Conservation (phyloP, 2,888 invertebrate species). For the Torymus auratus region DNA sequence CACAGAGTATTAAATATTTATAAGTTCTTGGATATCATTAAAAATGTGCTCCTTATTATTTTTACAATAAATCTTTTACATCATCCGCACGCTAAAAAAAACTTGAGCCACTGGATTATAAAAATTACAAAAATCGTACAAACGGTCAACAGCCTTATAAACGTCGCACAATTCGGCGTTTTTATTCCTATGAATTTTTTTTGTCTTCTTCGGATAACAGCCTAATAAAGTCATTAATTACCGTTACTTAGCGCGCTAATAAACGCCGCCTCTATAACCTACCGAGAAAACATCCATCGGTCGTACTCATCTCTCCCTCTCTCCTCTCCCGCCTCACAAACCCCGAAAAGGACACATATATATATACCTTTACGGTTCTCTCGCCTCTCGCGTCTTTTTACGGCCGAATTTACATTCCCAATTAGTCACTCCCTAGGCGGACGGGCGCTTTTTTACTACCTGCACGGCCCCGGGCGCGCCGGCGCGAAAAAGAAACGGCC, state of each 20-base stretch:
- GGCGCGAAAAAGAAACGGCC: neutral
- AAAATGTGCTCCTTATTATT: too few species aligned
- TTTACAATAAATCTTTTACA: too few species aligned
- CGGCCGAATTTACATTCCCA: conserved; percentile 57
- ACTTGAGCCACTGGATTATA: too few species aligned
- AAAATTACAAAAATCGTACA: too few species aligned
- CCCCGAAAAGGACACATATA: too few species aligned
- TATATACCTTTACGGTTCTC: conserved; percentile 37
- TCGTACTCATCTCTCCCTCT: too few species aligned
- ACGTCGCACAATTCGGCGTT: too few species aligned
- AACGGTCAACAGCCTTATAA: too few species aligned
- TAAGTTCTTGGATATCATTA: too few species aligned
- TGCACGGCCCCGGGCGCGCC: neutral
- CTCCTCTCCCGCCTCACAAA: too few species aligned
- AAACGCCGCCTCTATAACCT: conserved; percentile 19
- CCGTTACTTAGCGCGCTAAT: conserved; percentile 48
- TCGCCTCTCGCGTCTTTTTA: conserved; percentile 48
- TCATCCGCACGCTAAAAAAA: too few species aligned
- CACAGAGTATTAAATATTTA: too few species aligned
- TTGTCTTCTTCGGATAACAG: neutral
- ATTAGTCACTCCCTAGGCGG: conserved; percentile 52
- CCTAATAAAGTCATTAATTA: conserved; percentile 51
- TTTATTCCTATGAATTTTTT: neutral
- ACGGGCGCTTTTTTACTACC: conserved; percentile 36
- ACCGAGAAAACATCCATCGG: conserved; percentile 26